A percentile compares a stretch with the other conserved stretches of the same genome.
phyloP scores from a whole-genome alignment of 2,888 invertebrate genomes.

The Nomada lathburiana region DNA sequence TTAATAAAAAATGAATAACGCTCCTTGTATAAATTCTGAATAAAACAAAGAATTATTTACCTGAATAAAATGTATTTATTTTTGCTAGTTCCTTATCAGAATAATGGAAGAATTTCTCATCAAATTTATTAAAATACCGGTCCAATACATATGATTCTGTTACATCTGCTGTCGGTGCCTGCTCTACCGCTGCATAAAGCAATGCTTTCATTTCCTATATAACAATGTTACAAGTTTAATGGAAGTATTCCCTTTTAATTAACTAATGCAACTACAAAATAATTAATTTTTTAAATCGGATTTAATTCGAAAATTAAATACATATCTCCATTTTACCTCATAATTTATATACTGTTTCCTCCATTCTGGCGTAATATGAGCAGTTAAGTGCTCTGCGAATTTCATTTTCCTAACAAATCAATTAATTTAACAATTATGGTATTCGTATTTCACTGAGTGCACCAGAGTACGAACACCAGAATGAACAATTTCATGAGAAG shows the following conservation, averaged over 20 bases:
- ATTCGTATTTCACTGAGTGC: conserved; percentile 17
- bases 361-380: conserved; percentile 97
- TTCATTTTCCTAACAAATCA: conserved; percentile 88
- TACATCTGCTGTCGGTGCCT: conserved; percentile 91
- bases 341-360: conserved; percentile 93
- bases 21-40: background rate
- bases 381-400: conserved; percentile 94
- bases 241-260: background rate
- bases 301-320: background rate
- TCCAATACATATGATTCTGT: conserved; percentile 89
- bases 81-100: conserved; percentile 94
- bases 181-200: conserved; percentile 92
- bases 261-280: background rate
- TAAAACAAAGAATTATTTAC: conserved; percentile 77
- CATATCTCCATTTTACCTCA: conserved; percentile 85
- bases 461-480: background rate
- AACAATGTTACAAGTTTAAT: conserved; percentile 12
- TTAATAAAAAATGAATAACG: background rate
- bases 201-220: conserved; percentile 92
- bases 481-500: conserved; percentile 14
- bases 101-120: conserved; percentile 93
- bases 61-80: conserved; percentile 94
- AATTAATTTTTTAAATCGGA: background rate
- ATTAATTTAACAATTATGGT: background rate
- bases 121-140: conserved; percentile 92